phyloP scores from a whole-genome alignment of 1,140 invertebrate species.

The Armadillidium nasatum region DNA sequence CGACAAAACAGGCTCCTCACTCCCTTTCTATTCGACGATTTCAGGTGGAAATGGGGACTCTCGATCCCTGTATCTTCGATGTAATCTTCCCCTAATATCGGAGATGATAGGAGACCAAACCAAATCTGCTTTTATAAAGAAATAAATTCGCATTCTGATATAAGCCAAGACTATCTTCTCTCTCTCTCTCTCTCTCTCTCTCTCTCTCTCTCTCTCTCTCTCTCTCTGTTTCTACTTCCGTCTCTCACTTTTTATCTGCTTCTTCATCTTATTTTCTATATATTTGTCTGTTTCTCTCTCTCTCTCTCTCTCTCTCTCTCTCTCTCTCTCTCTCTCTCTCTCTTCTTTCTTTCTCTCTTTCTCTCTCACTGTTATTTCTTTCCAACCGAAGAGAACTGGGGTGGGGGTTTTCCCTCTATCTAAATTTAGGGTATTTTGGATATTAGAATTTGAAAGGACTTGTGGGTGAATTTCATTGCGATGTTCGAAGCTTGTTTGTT shows the following conservation, averaged over 20 bases:
- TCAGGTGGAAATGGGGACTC: neutral
- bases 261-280: too few relatives aligned
- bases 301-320: too few relatives aligned
- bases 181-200: neutral
- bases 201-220: too few relatives aligned
- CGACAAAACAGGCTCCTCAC: neutral
- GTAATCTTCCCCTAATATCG: neutral
- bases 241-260: too few relatives aligned
- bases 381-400: too few relatives aligned
- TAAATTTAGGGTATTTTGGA: neutral
- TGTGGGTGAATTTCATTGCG: neutral
- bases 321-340: too few relatives aligned
- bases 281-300: too few relatives aligned
- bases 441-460: neutral
- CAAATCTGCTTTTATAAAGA: neutral
- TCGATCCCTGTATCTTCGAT: neutral
- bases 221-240: too few relatives aligned
- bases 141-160: neutral
- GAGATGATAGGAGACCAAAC: neutral
- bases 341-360: too few relatives aligned
- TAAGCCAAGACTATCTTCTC: neutral
- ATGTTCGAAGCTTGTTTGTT: neutral
- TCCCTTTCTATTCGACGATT: neutral
- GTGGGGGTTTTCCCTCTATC: too few relatives aligned
- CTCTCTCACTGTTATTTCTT: too few relatives aligned